phyloP scores from a whole-genome alignment of 2,113 vertebrate genomes.

The Pipra filicauda region DNA sequence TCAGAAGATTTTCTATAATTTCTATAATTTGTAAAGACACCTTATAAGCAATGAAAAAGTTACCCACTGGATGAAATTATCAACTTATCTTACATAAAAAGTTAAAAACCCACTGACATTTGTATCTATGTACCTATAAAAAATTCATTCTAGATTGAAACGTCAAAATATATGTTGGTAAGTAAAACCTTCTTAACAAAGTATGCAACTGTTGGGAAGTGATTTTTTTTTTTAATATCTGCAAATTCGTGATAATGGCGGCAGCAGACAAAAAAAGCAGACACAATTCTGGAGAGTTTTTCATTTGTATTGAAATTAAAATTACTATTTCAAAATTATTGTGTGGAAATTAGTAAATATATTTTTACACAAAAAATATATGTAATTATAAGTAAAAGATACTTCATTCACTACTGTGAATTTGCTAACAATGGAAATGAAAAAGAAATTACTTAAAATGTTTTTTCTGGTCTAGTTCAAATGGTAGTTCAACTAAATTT shows the following conservation, averaged over 20 bases:
- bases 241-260: neutral
- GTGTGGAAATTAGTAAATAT: neutral
- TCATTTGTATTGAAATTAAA: slow-evolving; percentile 13
- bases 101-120: neutral
- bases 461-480: neutral
- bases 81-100: neutral
- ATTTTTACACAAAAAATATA: neutral
- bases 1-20: neutral
- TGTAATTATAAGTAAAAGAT: neutral
- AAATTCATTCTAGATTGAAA: neutral
- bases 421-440: neutral
- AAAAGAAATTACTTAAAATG: neutral
- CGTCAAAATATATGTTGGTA: neutral
- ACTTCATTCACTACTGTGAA: neutral
- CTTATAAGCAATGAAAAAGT: neutral
- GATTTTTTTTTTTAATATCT: neutral
- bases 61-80: neutral
- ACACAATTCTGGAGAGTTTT: neutral
- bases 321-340: neutral
- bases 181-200: neutral
- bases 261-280: neutral
- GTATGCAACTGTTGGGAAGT: neutral
- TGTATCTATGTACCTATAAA: neutral
- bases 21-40: neutral
- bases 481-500: neutral